phyloP scores from a whole-genome alignment of 2,797 vertebrate species.

The Astyanax mexicanus region DNA sequence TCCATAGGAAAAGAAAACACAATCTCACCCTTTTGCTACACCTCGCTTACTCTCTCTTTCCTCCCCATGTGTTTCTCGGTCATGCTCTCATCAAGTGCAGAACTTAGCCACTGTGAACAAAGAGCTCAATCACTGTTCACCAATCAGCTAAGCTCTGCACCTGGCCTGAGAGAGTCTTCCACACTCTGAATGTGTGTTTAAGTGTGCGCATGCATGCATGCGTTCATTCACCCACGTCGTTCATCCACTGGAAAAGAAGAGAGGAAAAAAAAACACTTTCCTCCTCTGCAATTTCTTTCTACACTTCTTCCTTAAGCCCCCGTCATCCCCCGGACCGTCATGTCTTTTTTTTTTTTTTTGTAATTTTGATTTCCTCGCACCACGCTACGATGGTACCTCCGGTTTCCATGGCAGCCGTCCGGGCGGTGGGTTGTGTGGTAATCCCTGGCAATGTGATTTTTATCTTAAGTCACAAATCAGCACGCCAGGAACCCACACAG shows the following conservation, averaged over 20 bases:
- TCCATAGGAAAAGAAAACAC: constrained; percentile 8
- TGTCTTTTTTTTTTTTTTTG: constrained; percentile 47
- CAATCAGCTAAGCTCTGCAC: constrained; percentile 99
- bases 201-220: constrained; percentile 46
- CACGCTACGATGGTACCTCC: constrained; percentile 50
- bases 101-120: constrained; percentile 99
- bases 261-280: neutral
- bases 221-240: neutral
- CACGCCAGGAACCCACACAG: constrained; percentile 99
- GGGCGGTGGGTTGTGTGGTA: constrained; percentile 93
- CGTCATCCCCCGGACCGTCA: constrained; percentile 37
- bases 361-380: constrained; percentile 48
- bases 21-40: neutral
- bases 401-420: constrained; percentile 85
- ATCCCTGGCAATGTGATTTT: constrained; percentile 99
- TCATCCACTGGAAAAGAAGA: neutral
- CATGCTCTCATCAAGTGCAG: constrained; percentile 96
- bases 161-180: constrained; percentile 68
- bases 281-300: constrained; percentile 34
- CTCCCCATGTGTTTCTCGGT: constrained; percentile 45
- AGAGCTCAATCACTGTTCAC: constrained; percentile 99
- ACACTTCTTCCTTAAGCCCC: constrained; percentile 10
- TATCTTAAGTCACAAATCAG: constrained; percentile 99
- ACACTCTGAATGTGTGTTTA: constrained; percentile 12
- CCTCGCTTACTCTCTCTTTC: neutral